Base-by-base conservation (phyloP, 2,888 invertebrate genomes). In the Drosophila nr. fundita region DNA sequence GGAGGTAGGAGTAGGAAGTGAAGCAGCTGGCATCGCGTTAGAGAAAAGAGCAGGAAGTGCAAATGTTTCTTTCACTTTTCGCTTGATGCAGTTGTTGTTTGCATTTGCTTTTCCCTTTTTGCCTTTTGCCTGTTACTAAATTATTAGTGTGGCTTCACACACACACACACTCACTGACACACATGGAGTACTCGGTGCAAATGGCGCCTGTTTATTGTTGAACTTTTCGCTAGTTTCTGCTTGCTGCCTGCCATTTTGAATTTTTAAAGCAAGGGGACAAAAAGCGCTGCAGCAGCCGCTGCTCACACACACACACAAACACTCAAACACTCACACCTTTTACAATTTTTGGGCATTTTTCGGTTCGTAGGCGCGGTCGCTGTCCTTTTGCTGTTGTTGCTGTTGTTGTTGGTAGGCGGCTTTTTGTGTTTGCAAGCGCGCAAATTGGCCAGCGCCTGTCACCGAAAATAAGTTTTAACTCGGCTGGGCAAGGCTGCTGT, bases 1-100 rank as follows among this genome's bases (percentile, higher is more conserved):
- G 15, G 42, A 4, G 24, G 29, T 40, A 15, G 34, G 24, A n/a
- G 21, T 36, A 10, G n/a, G 11, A 30, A 30, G 24, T 34, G 58
- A 29, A 64, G 58, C 38, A 57, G 21, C 52, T 45, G 58, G 54
- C 57, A 40, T 54, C 42, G 49, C 65, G 36, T 50, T 49, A 57
- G 40, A 73, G 72, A 82, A 83, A 81, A 73, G 81, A 87, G 81
- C 76, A 86, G 89, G 89, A 86, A 88, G 84, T 82, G 89, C 80
- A 83, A 85, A 89, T 87, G 82, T 80, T 86, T 87, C 85, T 83
- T 89, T 87, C 82, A 68, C 89, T 87, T 81, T 73, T 85, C 73
- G 62, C 71, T 62, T 66, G 55, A 52, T 57, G 24, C 24, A 1
- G 29, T 40, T 68, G 36, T 34, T 80, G 69, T 73, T 82, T 76